Evolutionary conservation across 2,113 vertebrate species (phyloP).

Genomic region (Epinephelus lanceolatus): DNA sequence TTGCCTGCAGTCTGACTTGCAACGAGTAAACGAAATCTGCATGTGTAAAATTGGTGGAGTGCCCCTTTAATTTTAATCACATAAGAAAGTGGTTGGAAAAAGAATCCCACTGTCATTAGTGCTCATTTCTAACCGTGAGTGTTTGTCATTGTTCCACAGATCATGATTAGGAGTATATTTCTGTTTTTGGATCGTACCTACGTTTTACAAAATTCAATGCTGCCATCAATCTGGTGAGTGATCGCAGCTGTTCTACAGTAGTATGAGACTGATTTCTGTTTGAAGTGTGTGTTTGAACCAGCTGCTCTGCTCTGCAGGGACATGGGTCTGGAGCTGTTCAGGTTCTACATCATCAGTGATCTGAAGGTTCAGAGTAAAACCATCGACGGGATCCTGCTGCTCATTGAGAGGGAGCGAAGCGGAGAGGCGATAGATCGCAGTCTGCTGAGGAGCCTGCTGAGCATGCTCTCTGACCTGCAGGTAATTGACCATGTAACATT

Average conservation of each 20-base stretch:
- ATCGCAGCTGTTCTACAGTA: not conserved
- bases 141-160: constrained; percentile 83
- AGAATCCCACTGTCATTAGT: not conserved
- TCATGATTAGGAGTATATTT: constrained; percentile 99
- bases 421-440: constrained; percentile 97
- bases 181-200: constrained; percentile 99
- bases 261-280: not conserved
- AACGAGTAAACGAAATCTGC: not conserved
- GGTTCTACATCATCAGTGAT: constrained; percentile 98
- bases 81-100: not conserved
- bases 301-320: constrained; percentile 86
- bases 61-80: too few relatives aligned
- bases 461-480: constrained; percentile 98
- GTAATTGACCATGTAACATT: constrained; percentile 72
- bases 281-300: constrained; percentile 6
- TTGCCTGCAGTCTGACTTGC: not conserved
- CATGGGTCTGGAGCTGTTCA: constrained; percentile 98
- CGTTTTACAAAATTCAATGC: constrained; percentile 99
- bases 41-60: not conserved
- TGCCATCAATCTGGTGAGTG: constrained; percentile 98
- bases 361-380: constrained; percentile 99
- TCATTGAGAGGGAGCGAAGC: constrained; percentile 95
- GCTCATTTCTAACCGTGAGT: constrained; percentile 18
- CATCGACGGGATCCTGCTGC: constrained; percentile 96
- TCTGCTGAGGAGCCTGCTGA: constrained; percentile 95